Conservation (phyloP, 1,140 invertebrate species). For the Druon quercuslanigerum region DNA sequence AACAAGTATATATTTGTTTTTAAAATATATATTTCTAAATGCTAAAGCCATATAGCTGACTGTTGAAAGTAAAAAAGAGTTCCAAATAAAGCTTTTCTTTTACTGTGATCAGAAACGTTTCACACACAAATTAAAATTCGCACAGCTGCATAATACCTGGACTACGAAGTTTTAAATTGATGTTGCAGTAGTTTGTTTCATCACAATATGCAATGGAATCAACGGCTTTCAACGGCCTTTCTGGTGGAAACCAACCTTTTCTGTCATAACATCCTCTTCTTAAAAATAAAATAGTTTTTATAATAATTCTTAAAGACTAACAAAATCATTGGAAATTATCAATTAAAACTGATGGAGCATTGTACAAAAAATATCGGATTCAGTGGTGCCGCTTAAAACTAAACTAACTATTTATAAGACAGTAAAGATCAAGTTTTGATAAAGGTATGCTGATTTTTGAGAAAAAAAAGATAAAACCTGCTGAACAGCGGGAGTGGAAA, state of each 20-base stretch:
- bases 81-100: background rate
- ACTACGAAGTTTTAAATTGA: constrained; percentile 65
- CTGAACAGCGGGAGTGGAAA: too few species aligned
- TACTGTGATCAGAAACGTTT: constrained; percentile 1
- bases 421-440: too few species aligned
- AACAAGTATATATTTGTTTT: too few species aligned
- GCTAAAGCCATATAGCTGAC: too few species aligned
- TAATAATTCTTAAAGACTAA: constrained; percentile 13
- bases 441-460: too few species aligned
- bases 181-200: constrained; percentile 82
- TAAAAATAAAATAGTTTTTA: constrained; percentile 10
- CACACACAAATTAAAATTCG: constrained; percentile 55
- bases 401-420: too few species aligned
- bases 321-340: background rate
- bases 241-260: constrained; percentile 83
- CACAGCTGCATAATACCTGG: constrained; percentile 62
- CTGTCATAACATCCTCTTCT: constrained; percentile 81
- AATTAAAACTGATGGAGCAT: too few species aligned
- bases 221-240: constrained; percentile 77
- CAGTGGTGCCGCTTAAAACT: too few species aligned
- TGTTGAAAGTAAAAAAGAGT: background rate
- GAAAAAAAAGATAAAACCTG: too few species aligned
- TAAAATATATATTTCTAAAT: too few species aligned
- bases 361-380: too few species aligned
- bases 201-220: constrained; percentile 74